Percentiles rank a stretch among this genome's conserved stretches.
Evolutionary conservation across 2,888 invertebrate genomes (phyloP).

Genomic region (Leptothorax acervorum): DNA sequence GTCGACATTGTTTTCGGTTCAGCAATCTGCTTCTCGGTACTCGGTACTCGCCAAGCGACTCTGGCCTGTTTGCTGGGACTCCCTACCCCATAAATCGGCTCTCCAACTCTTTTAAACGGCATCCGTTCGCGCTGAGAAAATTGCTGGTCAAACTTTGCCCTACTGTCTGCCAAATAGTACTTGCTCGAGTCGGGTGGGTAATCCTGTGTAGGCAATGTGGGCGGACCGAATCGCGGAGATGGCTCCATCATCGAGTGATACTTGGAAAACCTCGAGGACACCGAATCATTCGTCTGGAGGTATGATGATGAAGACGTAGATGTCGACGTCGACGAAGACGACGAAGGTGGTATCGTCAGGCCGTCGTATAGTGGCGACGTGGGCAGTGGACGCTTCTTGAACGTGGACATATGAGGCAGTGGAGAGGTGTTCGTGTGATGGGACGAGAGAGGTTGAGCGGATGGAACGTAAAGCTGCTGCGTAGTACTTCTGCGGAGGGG

Average conservation of each 20-base stretch:
- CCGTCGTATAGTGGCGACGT: constrained; percentile 72
- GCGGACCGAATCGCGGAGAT: constrained; percentile 68
- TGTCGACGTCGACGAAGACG: constrained; percentile 56
- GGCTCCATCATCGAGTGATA: constrained; percentile 73
- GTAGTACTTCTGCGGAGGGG: constrained; percentile 70
- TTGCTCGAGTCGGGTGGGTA: constrained; percentile 78
- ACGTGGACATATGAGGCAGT: constrained; percentile 82
- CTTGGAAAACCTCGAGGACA: constrained; percentile 69
- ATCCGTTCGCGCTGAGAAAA: constrained; percentile 76
- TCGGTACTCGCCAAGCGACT: constrained; percentile 86
- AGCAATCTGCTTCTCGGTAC: constrained; percentile 87
- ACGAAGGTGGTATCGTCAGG: constrained; percentile 66
- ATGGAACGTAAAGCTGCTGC: constrained; percentile 75
- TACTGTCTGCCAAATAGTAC: constrained; percentile 75
- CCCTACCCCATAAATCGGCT: constrained; percentile 79
- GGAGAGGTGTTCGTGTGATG: constrained; percentile 74
- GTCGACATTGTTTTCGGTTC: constrained; percentile 86
- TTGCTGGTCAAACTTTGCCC: constrained; percentile 69
- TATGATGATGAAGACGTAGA: constrained; percentile 74
- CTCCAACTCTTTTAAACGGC: constrained; percentile 83
- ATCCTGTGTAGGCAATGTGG: constrained; percentile 76
- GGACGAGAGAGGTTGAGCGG: constrained; percentile 68
- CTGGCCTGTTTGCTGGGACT: constrained; percentile 86
- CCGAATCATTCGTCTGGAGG: constrained; percentile 63
- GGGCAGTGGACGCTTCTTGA: constrained; percentile 81